Evolutionary conservation across 2,113 vertebrate species (phyloP).

Genomic region (Antidorcas marsupialis): DNA sequence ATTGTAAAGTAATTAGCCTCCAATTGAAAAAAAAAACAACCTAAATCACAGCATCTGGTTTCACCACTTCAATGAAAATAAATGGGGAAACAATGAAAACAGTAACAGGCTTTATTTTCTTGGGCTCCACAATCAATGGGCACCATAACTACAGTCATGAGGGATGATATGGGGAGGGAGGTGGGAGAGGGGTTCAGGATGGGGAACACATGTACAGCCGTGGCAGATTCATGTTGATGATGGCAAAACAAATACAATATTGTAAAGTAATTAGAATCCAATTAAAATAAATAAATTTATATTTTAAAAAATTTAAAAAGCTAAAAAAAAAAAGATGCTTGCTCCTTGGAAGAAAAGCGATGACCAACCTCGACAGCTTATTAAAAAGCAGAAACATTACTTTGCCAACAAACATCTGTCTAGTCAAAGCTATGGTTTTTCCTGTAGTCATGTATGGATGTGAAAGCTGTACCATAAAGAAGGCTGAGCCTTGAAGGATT

Average conservation of each 20-base stretch:
- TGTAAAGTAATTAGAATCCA: too few species aligned
- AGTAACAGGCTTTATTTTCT: neutral
- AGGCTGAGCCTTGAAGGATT: neutral
- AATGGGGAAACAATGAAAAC: neutral
- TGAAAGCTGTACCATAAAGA: neutral
- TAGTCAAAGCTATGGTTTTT: neutral
- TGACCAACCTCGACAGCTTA: neutral
- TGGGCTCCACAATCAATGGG: neutral
- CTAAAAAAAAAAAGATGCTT: neutral
- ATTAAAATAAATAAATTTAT: too few species aligned
- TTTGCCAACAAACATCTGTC: neutral
- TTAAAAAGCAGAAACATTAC: neutral
- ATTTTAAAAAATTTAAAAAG: too few species aligned
- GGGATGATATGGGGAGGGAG: too few species aligned
- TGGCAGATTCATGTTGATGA: too few species aligned
- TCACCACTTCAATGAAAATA: neutral
- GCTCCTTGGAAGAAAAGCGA: neutral
- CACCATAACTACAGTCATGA: neutral
- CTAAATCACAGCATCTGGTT: neutral
- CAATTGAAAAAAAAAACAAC: too few species aligned
- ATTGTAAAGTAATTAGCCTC: too few species aligned
- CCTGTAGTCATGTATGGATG: neutral
- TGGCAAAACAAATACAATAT: too few species aligned
- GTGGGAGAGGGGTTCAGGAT: too few species aligned
- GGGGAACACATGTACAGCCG: too few species aligned